A percentile compares a stretch with the other conserved stretches of the same genome.
Conservation (phyloP, 2,888 invertebrate species). For the Neria commutata region DNA sequence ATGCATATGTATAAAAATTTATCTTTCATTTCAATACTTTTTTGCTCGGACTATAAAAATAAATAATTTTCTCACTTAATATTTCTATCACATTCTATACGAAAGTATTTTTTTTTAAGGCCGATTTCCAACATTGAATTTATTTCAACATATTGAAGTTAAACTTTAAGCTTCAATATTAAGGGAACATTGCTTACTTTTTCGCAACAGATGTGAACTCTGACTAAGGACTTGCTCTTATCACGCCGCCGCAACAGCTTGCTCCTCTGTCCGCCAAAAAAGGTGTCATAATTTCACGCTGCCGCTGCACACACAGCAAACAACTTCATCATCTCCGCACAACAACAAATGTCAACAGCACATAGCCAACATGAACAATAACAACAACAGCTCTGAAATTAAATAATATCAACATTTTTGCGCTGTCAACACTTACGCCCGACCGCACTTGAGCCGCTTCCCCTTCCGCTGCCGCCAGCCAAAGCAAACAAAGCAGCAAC, state of each 20-base stretch:
- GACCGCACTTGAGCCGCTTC: slow-evolving; percentile 21
- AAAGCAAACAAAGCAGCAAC: background rate
- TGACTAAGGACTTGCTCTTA: no score
- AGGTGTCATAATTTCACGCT: background rate
- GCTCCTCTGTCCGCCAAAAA: background rate
- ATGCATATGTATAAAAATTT: no score
- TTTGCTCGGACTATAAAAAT: no score
- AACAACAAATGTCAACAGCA: background rate
- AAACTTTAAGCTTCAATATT: background rate
- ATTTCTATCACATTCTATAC: no score
- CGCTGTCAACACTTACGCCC: slow-evolving; percentile 54
- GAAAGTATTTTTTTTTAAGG: no score
- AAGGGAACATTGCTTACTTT: no score
- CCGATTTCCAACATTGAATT: background rate
- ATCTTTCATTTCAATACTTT: no score
- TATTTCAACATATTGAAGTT: background rate
- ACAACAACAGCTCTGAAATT: slow-evolving; percentile 41
- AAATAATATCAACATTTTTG: slow-evolving; percentile 46
- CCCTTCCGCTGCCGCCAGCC: slow-evolving; percentile 14
- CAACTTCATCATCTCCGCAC: background rate
- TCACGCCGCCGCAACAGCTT: background rate
- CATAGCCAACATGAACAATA: slow-evolving; percentile 16
- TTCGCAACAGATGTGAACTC: no score
- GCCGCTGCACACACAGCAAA: background rate
- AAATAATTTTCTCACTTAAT: no score